Evolutionary conservation across 2,113 vertebrate species (phyloP).

Genomic region (Typhlomys cinereus): DNA sequence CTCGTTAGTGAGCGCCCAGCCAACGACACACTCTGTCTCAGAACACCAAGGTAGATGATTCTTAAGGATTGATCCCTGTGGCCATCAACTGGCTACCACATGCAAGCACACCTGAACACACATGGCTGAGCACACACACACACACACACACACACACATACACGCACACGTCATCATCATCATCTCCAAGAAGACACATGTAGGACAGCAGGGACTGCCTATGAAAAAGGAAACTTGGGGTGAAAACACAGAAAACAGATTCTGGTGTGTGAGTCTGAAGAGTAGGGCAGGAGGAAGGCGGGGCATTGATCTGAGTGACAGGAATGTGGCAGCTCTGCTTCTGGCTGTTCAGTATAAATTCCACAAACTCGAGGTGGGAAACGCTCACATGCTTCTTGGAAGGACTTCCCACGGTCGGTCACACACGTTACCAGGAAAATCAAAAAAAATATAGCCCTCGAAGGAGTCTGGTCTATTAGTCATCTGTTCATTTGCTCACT

Average conservation of each 20-base stretch:
- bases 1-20: no score
- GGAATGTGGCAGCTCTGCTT: background rate
- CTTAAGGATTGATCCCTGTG: no score
- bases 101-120: no score
- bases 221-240: background rate
- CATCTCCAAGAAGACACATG: background rate
- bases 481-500: background rate
- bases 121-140: no score
- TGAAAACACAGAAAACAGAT: background rate
- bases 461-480: background rate
- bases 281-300: background rate
- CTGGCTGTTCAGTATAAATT: background rate
- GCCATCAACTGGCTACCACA: no score
- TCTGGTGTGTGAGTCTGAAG: background rate
- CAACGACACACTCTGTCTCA: no score
- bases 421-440: background rate
- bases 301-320: background rate
- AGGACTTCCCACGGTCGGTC: background rate
- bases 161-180: no score
- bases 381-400: background rate
- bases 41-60: no score
- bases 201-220: background rate
- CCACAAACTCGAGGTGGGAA: background rate
- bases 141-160: no score
- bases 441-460: background rate